phyloP scores from a whole-genome alignment of 2,888 invertebrate genomes.

The Argyra leucocephala region DNA sequence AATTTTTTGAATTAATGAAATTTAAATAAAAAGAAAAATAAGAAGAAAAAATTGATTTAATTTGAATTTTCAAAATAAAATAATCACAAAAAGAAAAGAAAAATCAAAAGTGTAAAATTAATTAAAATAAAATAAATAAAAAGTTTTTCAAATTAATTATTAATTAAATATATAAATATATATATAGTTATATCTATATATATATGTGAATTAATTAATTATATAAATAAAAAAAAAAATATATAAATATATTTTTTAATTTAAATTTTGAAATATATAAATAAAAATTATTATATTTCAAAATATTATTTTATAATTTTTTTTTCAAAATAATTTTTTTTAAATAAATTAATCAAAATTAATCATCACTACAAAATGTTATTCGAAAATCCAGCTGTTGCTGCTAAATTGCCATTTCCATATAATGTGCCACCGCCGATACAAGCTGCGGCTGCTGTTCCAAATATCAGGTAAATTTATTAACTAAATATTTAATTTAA shows the following conservation, averaged over 20 bases:
- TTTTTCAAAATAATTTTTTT: background rate
- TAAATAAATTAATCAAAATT: background rate
- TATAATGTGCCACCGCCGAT: conserved; percentile 65
- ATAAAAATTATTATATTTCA: background rate
- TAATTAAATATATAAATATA: background rate
- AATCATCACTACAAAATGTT: conserved; percentile 45
- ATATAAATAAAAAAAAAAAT: background rate
- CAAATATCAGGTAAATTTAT: conserved; percentile 42
- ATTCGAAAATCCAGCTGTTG: conserved; percentile 60
- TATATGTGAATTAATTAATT: background rate
- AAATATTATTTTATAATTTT: background rate
- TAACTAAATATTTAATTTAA: conserved; percentile 8
- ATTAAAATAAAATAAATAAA: background rate
- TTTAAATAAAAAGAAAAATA: too few species aligned
- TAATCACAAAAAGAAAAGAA: background rate
- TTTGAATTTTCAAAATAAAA: too few species aligned
- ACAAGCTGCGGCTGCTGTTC: conserved; percentile 41
- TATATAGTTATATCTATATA: background rate
- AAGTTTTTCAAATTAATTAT: background rate
- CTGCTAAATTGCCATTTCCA: conserved; percentile 56
- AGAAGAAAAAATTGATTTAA: too few species aligned
- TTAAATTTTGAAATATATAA: background rate
- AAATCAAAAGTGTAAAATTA: background rate
- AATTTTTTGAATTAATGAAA: too few species aligned
- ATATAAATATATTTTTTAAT: too few species aligned